Base-by-base conservation (phyloP, 53 echinoderm and acorn worm genomes). In the Crossaster papposus region DNA sequence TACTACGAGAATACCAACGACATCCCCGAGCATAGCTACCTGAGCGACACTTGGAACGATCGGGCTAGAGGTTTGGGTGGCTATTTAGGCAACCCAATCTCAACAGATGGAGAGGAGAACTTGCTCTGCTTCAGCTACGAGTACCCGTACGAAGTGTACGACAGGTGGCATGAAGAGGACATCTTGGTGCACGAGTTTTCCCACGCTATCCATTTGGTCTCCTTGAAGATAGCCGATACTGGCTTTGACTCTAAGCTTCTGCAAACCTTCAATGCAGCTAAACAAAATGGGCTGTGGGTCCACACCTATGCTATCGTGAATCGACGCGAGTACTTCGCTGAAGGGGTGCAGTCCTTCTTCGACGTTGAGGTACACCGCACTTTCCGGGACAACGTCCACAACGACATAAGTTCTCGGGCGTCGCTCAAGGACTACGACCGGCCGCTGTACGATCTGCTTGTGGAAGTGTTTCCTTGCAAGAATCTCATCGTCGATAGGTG, bases 51-150 rank as follows among this genome's bases (percentile, higher is more conserved):
- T n/a, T n/a, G n/a, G n/a, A n/a, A n/a, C n/a, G n/a, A n/a, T n/a
- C n/a, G n/a, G n/a, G n/a, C n/a, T n/a, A 14, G 91, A 89, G 70
- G 92, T 94, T 72, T 97, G n/a, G 97, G 97, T 35, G 97, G 95
- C 33, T 93, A 89, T n/a, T 83, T 36, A 13, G 79, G 65, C 32
- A 83, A 68, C n/a, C 93, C 95, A 36, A 82, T 95, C 5, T 80
- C 92, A 22, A 91, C 92, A 14, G 91, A 75, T 4, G 92, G 86
- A 1, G 95, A 95, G 77, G 95, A 95, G 75, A 95, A 95, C 71
- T 30, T 93, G 17, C 74, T 93, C 23, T 94, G 94, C 92, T 52
- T 74, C 4, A 71, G 58, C 51, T 70, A 36, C 15, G 20, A n/a
- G n/a, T n/a, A n/a, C n/a, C n/a, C 2, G 30, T 70, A 81, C 23